Evolutionary conservation across 2,797 vertebrate species (phyloP), one percentile per base, ranked within the genome.

Genomic region (Merluccius polli): DNA sequence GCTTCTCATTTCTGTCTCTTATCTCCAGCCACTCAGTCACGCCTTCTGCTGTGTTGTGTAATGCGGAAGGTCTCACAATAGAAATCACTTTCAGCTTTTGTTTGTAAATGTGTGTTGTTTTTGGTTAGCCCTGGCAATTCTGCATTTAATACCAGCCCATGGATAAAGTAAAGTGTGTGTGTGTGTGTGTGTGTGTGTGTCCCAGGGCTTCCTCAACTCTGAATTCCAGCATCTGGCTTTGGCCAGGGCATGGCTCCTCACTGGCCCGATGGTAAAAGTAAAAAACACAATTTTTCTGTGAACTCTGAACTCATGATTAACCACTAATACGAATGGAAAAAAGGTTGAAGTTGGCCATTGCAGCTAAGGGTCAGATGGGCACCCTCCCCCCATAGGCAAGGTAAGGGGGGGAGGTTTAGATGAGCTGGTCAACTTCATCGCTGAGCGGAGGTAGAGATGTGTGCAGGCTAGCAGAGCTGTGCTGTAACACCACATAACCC

Each of bases 151-250:
- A 2, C 70, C 67, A 44, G 13, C 4, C 30, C 16, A 44, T 63
- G 73, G 72, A 72, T 69, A 31, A 79, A 35, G 38, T 36, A 36
- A 36, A 36, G 70, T 71, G 70, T 85, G 79, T 87, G 83, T 86
- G 84, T 91, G 82, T 87, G 83, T 88, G 79, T 88, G 92, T 92
- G 85, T 73, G 78, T 90, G 87, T 89, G 81, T 85, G 86, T 90
- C 86, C 82, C 90, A 92, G 92, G 92, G 92, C 75, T 83, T 90
- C 85, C 88, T 91, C 78, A 85, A 88, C 89, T 78, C 87, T 89
- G 93, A 94, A 83, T 84, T 92, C 85, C 92, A 93, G 87, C 91
- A 92, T 80, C 89, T 93, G 87, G 78, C 88, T 87, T 92, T 92
- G 82, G 90, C 90, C 79, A 90, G 91, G 88, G 88, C 92, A 82